Evolutionary conservation across 2,113 vertebrate genomes (phyloP), one percentile per base, ranked within the genome.

Genomic region (Cinclus cinclus): DNA sequence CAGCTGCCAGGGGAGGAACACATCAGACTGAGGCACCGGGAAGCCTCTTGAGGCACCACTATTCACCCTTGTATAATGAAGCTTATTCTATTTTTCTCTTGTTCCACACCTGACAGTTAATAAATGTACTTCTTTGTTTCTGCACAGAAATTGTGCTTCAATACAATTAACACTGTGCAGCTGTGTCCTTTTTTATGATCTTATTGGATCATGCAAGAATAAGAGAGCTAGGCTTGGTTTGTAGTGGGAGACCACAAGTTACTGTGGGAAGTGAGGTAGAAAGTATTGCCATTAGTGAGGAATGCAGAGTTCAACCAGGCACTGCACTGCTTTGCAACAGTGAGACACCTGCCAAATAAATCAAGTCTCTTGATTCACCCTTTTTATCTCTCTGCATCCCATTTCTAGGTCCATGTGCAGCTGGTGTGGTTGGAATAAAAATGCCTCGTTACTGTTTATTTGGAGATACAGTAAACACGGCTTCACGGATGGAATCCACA

Each of bases 401-500:
- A 13, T 19, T 68, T 86, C 30, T 87, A 99, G 99, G 99, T 42
- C 99, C 99, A 5, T 99, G 99, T 97, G 99, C 99, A 0, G 99
- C 99, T 25, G 99, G 99, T 82, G 99, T 99, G 11, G 99, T 99
- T 76, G 99, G 99, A 46, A 99, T 99, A 96, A 99, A 99, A 97
- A 99, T 99, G 99, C 99, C 99, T 84, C 98, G 99, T 28, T 99
- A 99, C 82, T 99, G 99, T 93, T 97, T 99, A 15, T 99, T 99
- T 79, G 99, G 99, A 53, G 99, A 99, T 28, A 99, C 99, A 0
- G 99, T 99, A 92, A 99, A 99, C 98, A 99, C 99, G 2, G 98
- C 99, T n/a, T 99, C 99, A 0, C 96, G 99, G 79, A 99, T 99
- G 99, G 99, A 99, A 97, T 99, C 99, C 89, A 99, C 99, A 4